Conservation (phyloP, 2,888 invertebrate species). For the Philopedon plagiatum region DNA sequence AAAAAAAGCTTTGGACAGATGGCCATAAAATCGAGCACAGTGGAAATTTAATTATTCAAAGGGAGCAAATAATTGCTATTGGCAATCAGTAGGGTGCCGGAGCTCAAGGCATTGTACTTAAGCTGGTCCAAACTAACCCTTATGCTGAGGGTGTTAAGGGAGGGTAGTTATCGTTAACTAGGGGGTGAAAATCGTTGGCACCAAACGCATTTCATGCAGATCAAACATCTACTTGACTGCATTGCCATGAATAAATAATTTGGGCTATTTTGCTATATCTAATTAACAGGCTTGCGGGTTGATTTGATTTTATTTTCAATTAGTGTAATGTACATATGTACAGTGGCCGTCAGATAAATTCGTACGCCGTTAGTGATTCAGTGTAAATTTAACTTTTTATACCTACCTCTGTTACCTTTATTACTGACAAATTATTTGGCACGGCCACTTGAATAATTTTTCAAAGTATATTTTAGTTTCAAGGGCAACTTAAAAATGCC, state of each 20-base stretch:
- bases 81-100: conserved; percentile 62
- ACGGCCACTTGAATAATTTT: too few species aligned
- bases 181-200: conserved; percentile 53
- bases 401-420: too few species aligned
- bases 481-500: too few species aligned
- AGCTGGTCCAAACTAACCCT: conserved; percentile 54
- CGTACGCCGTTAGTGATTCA: too few species aligned
- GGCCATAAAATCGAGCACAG: conserved; percentile 67
- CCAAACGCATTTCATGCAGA: conserved; percentile 60
- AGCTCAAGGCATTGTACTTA: conserved; percentile 55
- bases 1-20: conserved; percentile 64
- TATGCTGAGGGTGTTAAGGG: conserved; percentile 52
- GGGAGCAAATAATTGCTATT: conserved; percentile 70
- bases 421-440: too few species aligned
- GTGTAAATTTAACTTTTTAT: too few species aligned
- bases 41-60: conserved; percentile 70
- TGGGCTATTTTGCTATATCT: conserved; percentile 52
- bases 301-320: conserved; percentile 1
- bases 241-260: conserved; percentile 66
- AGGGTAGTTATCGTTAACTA: conserved; percentile 53
- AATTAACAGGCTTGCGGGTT: conserved; percentile 51
- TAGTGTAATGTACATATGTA: too few species aligned
- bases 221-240: conserved; percentile 66
- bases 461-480: too few species aligned
- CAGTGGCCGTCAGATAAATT: too few species aligned